Base-by-base conservation (phyloP, 2,113 vertebrate species). In the Megaptera novaeangliae region DNA sequence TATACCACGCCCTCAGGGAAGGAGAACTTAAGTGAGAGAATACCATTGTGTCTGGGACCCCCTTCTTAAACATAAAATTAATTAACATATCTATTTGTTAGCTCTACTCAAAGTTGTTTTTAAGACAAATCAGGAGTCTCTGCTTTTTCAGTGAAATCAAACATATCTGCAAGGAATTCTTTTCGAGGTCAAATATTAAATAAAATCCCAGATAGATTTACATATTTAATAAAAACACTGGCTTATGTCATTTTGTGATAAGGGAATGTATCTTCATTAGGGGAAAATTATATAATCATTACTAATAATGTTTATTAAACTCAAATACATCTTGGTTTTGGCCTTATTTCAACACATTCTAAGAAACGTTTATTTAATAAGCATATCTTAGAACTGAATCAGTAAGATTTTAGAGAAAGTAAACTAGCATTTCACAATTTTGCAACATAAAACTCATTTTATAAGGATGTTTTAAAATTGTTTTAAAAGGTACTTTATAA, bases 141-240 rank as follows among this genome's bases (percentile, higher is more conserved):
- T 94, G 49, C 17, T 80, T 96, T 95, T 72, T 81, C 55, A 88
- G 17, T 91, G 55, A 88, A 95, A 74, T 89, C 71, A 71, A 95
- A 78, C 12, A 5, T 72, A 77, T 97, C 94, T 97, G 55, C 97
- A 97, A 97, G 41, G 44, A 96, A 92, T 87, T 75, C 5, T 71
- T 20, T 39, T 64, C 61, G 83, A 94, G 17, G 10, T 75, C 34
- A 71, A 34, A 75, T 89, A 83, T 64, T 91, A 89, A 89, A 77
- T 92, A 94, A 94, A 63, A 75, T 94, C 46, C 55, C 29, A 87
- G 36, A 21, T 34, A 39, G 74, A 81, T 93, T 93, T 90, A 63
- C 27, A 21, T 93, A 82, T 85, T 94, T 49, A 92, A 23, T 88
- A n/a, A 96, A 85, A 94, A 57, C 21, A 85, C 20, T 87, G 44